Base-by-base conservation (phyloP, 2,888 invertebrate species). In the Cosmia trapezina region DNA sequence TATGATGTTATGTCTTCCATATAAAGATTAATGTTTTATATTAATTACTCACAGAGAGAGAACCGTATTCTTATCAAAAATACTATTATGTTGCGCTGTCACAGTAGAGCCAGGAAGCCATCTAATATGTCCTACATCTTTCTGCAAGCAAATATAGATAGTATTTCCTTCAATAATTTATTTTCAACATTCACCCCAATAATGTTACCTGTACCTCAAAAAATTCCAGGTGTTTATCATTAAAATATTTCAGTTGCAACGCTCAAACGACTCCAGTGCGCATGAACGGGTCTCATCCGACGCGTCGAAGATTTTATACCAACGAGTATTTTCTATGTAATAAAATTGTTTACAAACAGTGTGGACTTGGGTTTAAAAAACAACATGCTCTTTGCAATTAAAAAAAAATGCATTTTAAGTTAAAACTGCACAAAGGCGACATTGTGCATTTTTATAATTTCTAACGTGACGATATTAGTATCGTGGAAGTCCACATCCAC, bases 301-400 rank as follows among this genome's bases (percentile, higher is more conserved):
- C 83, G 80, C 81, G 81, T 76, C 73, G 73, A 81, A 84, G 86
- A 86, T 88, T 86, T 85, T 84, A 83, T 79, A 80, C 81, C 81
- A 70, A 74, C 72, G 85, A 86, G 81, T 81, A 83, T 77, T 80
- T 80, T 84, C 82, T 83, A 76, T 67, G 70, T 83, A 63, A 74
- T 80, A 79, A 77, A 81, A 80, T 70, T 77, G 57, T 33, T 60
- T 56, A 67, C 78, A 4, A 47, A 84, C 41, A 74, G 64, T 85
- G 12, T 74, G 83, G 70, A 89, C 83, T 75, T 85, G n/a, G 57
- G 54, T 51, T 41, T 9, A 17, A 47, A 47, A 37, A 7, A 33
- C 0, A 33, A 28, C 0, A 14, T 49, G 2, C 3, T 41, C 4
- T 9, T 17, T 53, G 4, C 0, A 9, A 37, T 17, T 49, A 28